Evolutionary conservation across 2,797 vertebrate genomes (phyloP), one percentile per base, ranked within the genome.

Genomic region (Selene dorsalis): DNA sequence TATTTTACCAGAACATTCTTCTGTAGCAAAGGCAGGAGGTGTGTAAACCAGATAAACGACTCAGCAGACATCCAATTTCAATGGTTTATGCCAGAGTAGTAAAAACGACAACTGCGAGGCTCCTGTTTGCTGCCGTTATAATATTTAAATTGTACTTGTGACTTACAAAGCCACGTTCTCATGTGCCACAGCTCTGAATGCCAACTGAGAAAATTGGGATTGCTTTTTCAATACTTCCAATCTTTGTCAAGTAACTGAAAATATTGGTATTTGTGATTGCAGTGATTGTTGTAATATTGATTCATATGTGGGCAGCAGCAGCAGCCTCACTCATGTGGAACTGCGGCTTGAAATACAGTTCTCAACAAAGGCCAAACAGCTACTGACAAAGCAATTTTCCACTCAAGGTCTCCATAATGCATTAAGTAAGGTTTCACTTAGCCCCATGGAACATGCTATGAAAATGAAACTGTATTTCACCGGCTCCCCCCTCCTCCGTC

Each of bases 301-400:
- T 87, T 89, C 71, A 75, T 73, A 73, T 62, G 71, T 72, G 45
- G 77, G 79, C 77, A 13, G 80, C 61, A 14, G 77, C 63, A 28
- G 87, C 84, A 81, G 0, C 75, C 80, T 82, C 48, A 74, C 73
- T 83, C 78, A 70, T 70, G 84, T 79, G 84, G 86, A 91, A 84
- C 87, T 22, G 50, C 8, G 17, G 68, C 55, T 82, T 91, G 77
- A 91, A 82, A 84, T 84, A 83, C 81, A 86, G 73, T 81, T 86
- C 77, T 90, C 85, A 84, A 88, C 81, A 89, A 90, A 91, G 84
- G 88, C 78, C 78, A 86, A 89, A 87, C 76, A 73, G 87, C 83
- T 85, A 91, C 91, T 84, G 85, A 90, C 85, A 88, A 85, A 81
- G 90, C 89, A 88, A 88, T 92, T 88, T 91, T 84, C 76, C 74